Evolutionary conservation across 2,113 vertebrate genomes (phyloP).

Genomic region (Petromus typicus): DNA sequence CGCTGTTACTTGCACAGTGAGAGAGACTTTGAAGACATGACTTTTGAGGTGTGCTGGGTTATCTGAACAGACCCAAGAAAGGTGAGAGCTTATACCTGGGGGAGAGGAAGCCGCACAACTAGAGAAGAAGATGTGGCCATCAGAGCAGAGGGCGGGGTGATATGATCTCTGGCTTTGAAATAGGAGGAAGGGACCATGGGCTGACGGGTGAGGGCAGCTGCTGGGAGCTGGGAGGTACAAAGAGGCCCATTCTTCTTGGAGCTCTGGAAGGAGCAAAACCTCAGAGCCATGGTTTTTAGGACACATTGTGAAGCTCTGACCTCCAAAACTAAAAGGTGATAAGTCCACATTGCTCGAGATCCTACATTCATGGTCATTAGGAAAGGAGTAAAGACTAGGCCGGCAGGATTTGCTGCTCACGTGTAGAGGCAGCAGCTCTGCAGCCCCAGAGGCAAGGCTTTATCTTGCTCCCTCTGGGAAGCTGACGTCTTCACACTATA

Average conservation of each 20-base stretch:
- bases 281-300: not conserved
- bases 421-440: too few species aligned
- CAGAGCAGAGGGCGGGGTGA: not conserved
- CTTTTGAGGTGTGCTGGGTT: too few species aligned
- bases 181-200: too few species aligned
- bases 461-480: not conserved
- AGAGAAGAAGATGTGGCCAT: not conserved
- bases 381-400: not conserved
- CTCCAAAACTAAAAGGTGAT: not conserved
- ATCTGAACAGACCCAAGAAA: not conserved
- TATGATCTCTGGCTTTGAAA: not conserved
- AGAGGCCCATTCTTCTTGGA: not conserved
- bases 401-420: not conserved
- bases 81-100: not conserved
- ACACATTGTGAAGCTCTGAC: not conserved
- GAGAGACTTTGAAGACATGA: not conserved
- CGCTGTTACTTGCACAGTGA: not conserved
- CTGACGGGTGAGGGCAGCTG: not conserved
- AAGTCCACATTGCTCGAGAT: not conserved
- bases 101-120: not conserved
- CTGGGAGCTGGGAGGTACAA: not conserved
- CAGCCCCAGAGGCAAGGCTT: not conserved
- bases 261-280: not conserved
- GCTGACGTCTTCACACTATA: not conserved
- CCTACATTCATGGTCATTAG: too few species aligned